Evolutionary conservation across 2,797 vertebrate genomes (phyloP), one percentile per base, ranked within the genome.

Genomic region (Phoxinus dragarum): DNA sequence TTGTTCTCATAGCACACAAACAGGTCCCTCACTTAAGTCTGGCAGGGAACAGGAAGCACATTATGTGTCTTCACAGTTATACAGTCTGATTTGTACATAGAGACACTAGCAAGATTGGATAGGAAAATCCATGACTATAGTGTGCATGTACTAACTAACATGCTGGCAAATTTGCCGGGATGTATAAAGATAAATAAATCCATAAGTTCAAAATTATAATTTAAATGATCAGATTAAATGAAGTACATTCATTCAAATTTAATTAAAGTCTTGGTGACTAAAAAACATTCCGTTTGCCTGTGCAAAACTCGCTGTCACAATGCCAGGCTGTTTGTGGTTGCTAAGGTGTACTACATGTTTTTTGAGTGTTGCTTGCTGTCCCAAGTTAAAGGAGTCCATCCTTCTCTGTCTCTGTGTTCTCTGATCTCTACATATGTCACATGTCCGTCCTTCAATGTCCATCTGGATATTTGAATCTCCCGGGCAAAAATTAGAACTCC

Each of bases 101-200:
- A 76, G n/a, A 40, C 17, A 42, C 47, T 34, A n/a, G 42, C 69
- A 38, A 44, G 19, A 34, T 16, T 73, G 16, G 61, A 73, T 31
- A 34, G 44, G 44, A 76, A 27, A 73, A 21, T 56, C 49, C 69
- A 44, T 89, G 90, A 91, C 88, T 90, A 91, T 84, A 34, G 56
- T 6, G 67, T 91, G 90, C 91, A 92, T 88, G 27, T 3, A 23
- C 83, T 89, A 88, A 85, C 89, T 87, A 86, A 69, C 0, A 85
- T 82, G 87, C 88, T 90, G 88, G 88, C 90, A 90, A 49, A 85
- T 85, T 69, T 73, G 67, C 87, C 88, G 83, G 68, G 86, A 79
- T 85, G 88, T 88, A 82, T 79, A 71, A 17, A 71, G 42, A 44
- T 44, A 44, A 44, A 44, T 11, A 44, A 11, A 44, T 44, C 42